These are phyloP conservation scores for Acridotheres tristis DNA, from an alignment of 2,797 vertebrate species.

Conservation along the genomic window DNA sequence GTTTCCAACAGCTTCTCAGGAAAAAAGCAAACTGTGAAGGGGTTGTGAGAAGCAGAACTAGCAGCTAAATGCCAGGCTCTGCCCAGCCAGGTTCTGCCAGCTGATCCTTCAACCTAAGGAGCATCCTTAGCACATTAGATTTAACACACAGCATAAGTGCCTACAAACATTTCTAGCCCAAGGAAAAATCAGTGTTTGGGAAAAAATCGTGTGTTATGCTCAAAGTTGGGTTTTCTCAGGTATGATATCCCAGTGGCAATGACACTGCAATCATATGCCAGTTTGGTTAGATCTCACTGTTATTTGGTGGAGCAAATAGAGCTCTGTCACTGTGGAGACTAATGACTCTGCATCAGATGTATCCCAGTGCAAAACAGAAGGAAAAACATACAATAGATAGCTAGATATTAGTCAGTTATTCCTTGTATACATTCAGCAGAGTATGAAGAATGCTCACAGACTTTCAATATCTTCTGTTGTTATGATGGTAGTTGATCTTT, in stretches of 20 bases:
- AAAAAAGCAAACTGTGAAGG: neutral
- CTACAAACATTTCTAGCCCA: neutral
- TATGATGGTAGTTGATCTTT: neutral
- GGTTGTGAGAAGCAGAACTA: neutral
- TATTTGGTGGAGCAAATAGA: neutral
- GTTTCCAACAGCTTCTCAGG: neutral
- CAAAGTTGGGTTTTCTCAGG: neutral
- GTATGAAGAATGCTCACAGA: neutral
- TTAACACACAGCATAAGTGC: neutral
- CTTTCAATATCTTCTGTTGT: neutral
- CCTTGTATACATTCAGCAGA: neutral
- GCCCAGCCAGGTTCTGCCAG: neutral
- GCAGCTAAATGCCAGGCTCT: neutral
- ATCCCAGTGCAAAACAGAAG: neutral
- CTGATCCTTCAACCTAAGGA: neutral
- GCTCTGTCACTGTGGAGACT: neutral
- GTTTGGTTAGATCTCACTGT: neutral
- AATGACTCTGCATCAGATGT: neutral
- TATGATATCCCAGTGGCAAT: neutral
- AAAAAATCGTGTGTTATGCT: neutral
- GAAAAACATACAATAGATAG: neutral
- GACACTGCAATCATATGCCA: neutral
- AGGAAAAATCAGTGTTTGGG: neutral
- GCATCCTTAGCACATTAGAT: neutral
- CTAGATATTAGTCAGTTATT: neutral